A percentile compares a stretch with the other conserved stretches of the same genome.
Evolutionary conservation across 1,140 invertebrate species (phyloP).

Genomic region (Ephestia elutella): DNA sequence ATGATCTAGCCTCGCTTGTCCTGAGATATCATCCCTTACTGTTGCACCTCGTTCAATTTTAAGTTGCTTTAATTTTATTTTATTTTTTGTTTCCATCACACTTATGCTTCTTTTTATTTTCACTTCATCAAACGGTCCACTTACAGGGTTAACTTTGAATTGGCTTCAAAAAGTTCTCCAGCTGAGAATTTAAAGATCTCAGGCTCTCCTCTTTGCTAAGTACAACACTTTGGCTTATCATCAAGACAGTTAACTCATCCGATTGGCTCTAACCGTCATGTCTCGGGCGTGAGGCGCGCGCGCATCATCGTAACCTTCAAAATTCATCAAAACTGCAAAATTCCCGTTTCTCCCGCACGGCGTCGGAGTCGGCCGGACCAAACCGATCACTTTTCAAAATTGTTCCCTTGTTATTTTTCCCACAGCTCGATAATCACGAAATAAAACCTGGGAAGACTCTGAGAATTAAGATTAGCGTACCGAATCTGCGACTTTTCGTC

Average conservation of each 20-base stretch:
- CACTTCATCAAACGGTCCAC: constrained; percentile 73
- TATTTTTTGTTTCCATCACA: constrained; percentile 69
- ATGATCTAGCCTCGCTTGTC: constrained; percentile 71
- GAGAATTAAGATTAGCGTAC: constrained; percentile 99
- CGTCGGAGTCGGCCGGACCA: constrained; percentile 32
- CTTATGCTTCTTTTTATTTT: constrained; percentile 71
- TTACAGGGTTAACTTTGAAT: constrained; percentile 74
- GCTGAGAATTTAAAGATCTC: constrained; percentile 77
- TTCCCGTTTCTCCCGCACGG: constrained; percentile 10
- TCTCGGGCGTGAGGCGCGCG: constrained; percentile 34
- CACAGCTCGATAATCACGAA: constrained; percentile 99
- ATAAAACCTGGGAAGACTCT: constrained; percentile 99
- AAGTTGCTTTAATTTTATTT: constrained; percentile 69
- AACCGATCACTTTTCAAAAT: constrained; percentile 68
- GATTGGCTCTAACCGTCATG: constrained; percentile 71
- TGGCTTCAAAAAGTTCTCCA: constrained; percentile 70
- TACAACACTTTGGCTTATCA: constrained; percentile 69
- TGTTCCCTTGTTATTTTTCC: constrained; percentile 76
- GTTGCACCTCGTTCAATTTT: constrained; percentile 73
- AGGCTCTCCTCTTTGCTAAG: constrained; percentile 92
- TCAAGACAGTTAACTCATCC: constrained; percentile 69
- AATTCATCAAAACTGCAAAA: constrained; percentile 17
- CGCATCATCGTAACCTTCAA: constrained; percentile 21
- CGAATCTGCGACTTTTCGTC: constrained; percentile 99
- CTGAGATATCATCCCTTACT: constrained; percentile 70